phyloP scores from a whole-genome alignment of 2,113 vertebrate species.

The Meriones unguiculatus region DNA sequence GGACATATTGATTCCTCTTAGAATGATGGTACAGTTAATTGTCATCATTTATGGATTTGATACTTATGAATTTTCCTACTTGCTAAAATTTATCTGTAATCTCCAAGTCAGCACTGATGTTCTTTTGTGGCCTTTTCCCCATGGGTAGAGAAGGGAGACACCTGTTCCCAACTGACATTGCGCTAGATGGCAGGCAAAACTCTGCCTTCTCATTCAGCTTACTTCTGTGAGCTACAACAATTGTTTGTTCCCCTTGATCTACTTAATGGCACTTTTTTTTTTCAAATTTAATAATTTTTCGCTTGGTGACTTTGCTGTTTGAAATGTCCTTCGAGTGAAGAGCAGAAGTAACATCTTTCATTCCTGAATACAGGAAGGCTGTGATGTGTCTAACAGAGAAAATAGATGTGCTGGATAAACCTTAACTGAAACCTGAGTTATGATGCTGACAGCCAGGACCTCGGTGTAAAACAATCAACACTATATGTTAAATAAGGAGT shows the following conservation, averaged over 20 bases:
- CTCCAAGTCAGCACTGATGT: not conserved
- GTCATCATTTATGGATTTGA: not conserved
- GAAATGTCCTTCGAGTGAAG: not conserved
- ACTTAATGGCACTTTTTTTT: not conserved
- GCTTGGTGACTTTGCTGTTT: not conserved
- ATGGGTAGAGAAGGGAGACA: not conserved
- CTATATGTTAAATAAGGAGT: not conserved
- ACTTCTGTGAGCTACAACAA: not conserved
- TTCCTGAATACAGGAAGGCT: not conserved
- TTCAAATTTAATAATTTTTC: not conserved
- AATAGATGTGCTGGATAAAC: not conserved
- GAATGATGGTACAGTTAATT: not conserved
- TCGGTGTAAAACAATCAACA: not conserved
- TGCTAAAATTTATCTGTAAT: not conserved
- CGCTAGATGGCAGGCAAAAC: not conserved
- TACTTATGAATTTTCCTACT: not conserved
- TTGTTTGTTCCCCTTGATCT: not conserved
- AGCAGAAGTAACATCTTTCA: not conserved
- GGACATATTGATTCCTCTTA: not conserved
- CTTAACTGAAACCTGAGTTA: not conserved
- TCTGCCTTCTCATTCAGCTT: not conserved
- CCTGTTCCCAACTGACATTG: not conserved
- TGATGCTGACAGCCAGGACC: too few species aligned
- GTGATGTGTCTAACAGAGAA: not conserved
- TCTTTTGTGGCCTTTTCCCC: not conserved